Percentiles rank a stretch among this genome's conserved stretches.
These are phyloP conservation scores for Xanthia togata DNA, from an alignment of 2,888 invertebrate genomes.

Conservation along the genomic window DNA sequence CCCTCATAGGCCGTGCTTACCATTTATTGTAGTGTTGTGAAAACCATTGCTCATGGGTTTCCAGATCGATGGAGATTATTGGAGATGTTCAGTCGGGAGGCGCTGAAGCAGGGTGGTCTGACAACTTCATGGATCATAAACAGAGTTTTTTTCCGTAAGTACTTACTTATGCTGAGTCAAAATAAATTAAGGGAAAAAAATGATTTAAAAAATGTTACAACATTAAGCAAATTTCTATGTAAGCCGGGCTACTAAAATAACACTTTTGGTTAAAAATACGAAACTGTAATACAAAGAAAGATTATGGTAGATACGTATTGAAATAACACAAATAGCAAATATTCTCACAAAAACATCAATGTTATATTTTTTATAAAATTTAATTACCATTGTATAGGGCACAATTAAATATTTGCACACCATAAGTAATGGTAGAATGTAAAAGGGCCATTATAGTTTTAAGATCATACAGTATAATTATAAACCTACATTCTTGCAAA, in stretches of 20 bases:
- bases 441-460: too few species aligned
- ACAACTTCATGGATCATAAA: slow-evolving; percentile 61
- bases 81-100: slow-evolving; percentile 60
- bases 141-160: slow-evolving; percentile 64
- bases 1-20: background rate
- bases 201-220: background rate
- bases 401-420: too few species aligned
- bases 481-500: too few species aligned
- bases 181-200: background rate
- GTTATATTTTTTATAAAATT: too few species aligned
- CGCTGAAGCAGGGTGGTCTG: slow-evolving; percentile 67
- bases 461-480: too few species aligned
- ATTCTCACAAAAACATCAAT: background rate
- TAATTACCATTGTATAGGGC: too few species aligned
- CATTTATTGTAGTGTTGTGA: background rate
- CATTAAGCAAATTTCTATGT: background rate
- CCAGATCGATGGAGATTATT: slow-evolving; percentile 68
- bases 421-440: too few species aligned
- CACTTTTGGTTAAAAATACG: background rate
- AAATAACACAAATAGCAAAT: background rate
- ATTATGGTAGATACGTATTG: background rate
- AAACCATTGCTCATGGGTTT: slow-evolving; percentile 5
- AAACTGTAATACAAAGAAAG: background rate
- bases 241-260: background rate
- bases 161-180: background rate